Evolutionary conservation across 2,888 invertebrate species (phyloP).

Genomic region (Andrena minutula): DNA sequence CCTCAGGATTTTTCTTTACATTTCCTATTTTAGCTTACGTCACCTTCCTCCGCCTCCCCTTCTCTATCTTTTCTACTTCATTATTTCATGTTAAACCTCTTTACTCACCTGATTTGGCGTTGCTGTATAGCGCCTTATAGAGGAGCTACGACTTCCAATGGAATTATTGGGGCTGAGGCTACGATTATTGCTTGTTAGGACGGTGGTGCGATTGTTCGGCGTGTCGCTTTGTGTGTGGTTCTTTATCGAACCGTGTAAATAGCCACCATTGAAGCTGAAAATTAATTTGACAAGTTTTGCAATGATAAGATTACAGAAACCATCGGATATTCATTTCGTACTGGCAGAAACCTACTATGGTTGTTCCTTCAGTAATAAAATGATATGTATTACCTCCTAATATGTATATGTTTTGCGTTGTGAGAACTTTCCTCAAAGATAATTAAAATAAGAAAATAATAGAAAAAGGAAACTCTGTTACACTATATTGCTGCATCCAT

Average conservation of each 20-base stretch:
- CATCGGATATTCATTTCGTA: too few relatives aligned
- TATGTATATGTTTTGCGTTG: neutral
- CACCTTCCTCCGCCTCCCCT: too few relatives aligned
- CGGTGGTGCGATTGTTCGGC: constrained; percentile 88
- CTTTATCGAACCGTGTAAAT: constrained; percentile 86
- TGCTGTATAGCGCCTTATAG: constrained; percentile 78
- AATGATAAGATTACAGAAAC: neutral
- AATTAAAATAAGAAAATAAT: neutral
- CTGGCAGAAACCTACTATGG: too few relatives aligned
- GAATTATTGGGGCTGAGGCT: constrained; percentile 91
- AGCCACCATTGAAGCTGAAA: constrained; percentile 77
- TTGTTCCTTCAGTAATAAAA: too few relatives aligned
- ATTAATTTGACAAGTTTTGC: neutral
- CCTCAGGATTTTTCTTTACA: too few relatives aligned
- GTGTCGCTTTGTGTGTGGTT: constrained; percentile 92
- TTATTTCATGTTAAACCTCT: neutral
- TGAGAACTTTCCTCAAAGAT: neutral
- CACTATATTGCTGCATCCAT: neutral
- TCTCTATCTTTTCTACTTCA: too few relatives aligned
- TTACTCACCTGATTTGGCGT: constrained; percentile 78
- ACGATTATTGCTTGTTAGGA: constrained; percentile 86
- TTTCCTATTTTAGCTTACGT: too few relatives aligned
- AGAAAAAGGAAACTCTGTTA: neutral
- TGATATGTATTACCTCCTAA: neutral
- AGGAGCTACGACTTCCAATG: constrained; percentile 86